A percentile compares a stretch with the other conserved stretches of the same genome.
Evolutionary conservation across 2,113 vertebrate genomes (phyloP).

Genomic region (Acanthisitta chloris): DNA sequence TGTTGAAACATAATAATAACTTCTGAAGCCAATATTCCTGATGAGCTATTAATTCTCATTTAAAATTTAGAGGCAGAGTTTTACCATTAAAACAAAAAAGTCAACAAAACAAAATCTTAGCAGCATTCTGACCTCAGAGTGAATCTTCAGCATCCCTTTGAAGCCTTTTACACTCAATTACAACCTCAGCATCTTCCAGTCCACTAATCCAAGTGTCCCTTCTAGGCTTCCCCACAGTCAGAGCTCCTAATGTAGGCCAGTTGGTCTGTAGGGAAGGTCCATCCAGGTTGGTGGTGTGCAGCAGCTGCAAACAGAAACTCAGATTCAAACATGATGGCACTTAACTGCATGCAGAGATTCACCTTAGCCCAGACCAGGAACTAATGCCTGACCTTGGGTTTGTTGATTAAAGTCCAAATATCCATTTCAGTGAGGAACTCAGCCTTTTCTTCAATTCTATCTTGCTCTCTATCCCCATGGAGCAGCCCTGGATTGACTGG

Average conservation of each 20-base stretch:
- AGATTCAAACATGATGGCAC: background rate
- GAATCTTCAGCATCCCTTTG: background rate
- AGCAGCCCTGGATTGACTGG: background rate
- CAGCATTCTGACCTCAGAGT: background rate
- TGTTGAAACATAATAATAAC: conserved; percentile 44
- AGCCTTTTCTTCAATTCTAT: background rate
- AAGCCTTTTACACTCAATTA: background rate
- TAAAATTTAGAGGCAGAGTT: background rate
- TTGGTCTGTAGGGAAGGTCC: background rate
- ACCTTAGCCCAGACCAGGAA: background rate
- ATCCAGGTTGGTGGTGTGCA: background rate
- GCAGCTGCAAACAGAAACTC: background rate
- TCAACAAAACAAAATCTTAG: background rate
- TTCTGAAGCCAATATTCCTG: background rate
- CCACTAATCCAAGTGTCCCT: background rate
- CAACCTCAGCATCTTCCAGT: background rate
- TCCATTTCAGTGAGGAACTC: background rate
- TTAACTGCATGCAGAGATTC: background rate
- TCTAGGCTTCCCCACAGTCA: background rate
- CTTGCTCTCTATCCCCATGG: background rate
- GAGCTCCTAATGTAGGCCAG: background rate
- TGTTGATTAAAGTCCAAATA: background rate
- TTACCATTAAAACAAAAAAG: background rate
- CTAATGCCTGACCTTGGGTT: background rate
- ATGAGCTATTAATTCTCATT: conserved; percentile 47